phyloP scores from a whole-genome alignment of 2,888 invertebrate species.

The Choreutis nemorana region DNA sequence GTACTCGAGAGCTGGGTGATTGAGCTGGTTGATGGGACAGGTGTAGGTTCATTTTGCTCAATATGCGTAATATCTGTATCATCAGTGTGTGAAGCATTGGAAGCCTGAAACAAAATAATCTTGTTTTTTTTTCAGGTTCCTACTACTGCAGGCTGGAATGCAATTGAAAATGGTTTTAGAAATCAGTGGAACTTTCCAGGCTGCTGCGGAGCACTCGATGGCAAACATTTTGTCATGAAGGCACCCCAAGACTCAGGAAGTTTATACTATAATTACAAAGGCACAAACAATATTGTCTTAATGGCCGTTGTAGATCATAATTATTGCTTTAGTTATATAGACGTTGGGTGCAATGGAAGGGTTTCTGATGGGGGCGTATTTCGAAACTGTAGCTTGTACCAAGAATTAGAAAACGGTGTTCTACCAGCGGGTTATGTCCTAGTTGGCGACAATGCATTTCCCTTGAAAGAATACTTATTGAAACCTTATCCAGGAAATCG shows the following conservation, averaged over 20 bases:
- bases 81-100: no score
- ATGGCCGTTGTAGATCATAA: slow-evolving; percentile 9
- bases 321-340: slow-evolving; percentile 11
- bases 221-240: slow-evolving; percentile 9
- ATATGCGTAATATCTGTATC: no score
- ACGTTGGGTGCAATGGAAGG: slow-evolving; percentile 12
- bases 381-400: slow-evolving; percentile 11
- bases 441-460: slow-evolving; percentile 8
- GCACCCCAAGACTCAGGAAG: slow-evolving; percentile 11
- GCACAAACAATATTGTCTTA: slow-evolving; percentile 8
- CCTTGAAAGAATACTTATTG: slow-evolving; percentile 9
- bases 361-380: slow-evolving; percentile 17
- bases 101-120: no score
- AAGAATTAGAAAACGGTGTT: slow-evolving; percentile 11
- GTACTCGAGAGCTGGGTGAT: no score
- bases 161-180: slow-evolving; percentile 4
- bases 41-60: no score
- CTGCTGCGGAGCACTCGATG: slow-evolving; percentile 10
- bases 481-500: background rate
- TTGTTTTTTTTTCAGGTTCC: slow-evolving; percentile 6
- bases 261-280: slow-evolving; percentile 11
- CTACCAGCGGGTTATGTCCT: slow-evolving; percentile 10
- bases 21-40: no score
- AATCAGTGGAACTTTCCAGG: slow-evolving; percentile 4
- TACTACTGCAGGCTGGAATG: slow-evolving; percentile 5